These are phyloP conservation scores for Hyperoplus immaculatus DNA, from an alignment of 2,797 vertebrate species.

Conservation along the genomic window DNA sequence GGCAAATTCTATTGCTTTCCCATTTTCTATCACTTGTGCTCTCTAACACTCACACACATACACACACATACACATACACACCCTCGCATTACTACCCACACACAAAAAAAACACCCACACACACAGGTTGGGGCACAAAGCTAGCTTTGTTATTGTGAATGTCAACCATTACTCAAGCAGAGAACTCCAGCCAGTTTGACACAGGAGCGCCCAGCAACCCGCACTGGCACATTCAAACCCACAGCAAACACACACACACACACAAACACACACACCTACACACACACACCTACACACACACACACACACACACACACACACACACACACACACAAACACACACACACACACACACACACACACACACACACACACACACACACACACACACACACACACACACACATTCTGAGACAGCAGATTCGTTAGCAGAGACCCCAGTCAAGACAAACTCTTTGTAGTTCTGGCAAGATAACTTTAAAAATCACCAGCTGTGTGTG, in stretches of 20 bases:
- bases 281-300: slow-evolving; percentile 1
- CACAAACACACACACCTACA: slow-evolving; percentile 3
- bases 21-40: slow-evolving; percentile 32
- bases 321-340: background rate
- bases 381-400: background rate
- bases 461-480: background rate
- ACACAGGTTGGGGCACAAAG: slow-evolving; percentile 74
- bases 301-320: background rate
- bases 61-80: slow-evolving; percentile 30
- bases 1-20: slow-evolving; percentile 53
- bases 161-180: slow-evolving; percentile 73
- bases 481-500: background rate
- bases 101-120: slow-evolving; percentile 38
- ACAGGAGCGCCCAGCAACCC: slow-evolving; percentile 56
- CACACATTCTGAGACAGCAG: no score
- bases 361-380: no score
- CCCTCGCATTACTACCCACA: background rate
- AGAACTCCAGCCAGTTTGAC: slow-evolving; percentile 58
- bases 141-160: slow-evolving; percentile 78
- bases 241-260: background rate
- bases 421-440: background rate
- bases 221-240: slow-evolving; percentile 46
- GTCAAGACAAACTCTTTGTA: background rate
- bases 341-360: slow-evolving; percentile 2
- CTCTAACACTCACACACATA: slow-evolving; percentile 22